Evolutionary conservation across 2,113 vertebrate genomes (phyloP).

Genomic region (Oryzias woworae): DNA sequence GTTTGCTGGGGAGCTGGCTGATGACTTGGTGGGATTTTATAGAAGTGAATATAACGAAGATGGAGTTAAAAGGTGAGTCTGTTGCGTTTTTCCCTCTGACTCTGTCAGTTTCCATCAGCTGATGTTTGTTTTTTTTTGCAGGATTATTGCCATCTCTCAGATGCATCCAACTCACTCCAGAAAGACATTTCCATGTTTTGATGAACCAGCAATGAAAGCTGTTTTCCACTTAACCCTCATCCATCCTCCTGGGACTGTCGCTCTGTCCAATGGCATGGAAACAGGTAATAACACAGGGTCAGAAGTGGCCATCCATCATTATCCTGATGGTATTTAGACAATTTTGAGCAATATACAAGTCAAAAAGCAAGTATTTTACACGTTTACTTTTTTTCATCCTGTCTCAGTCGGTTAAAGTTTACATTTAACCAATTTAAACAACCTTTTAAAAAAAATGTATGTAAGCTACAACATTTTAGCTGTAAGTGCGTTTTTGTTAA

Average conservation of each 20-base stretch:
- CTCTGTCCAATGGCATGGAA: slow-evolving; percentile 85
- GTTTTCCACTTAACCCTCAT: slow-evolving; percentile 81
- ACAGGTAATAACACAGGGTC: slow-evolving; percentile 29
- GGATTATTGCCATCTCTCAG: slow-evolving; percentile 88
- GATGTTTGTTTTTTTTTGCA: slow-evolving; percentile 42
- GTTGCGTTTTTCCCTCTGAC: background rate
- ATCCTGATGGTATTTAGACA: no score
- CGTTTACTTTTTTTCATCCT: no score
- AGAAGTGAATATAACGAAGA: slow-evolving; percentile 84
- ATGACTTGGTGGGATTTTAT: slow-evolving; percentile 89
- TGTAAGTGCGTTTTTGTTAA: no score
- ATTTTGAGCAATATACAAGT: no score
- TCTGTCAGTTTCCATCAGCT: background rate
- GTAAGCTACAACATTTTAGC: no score
- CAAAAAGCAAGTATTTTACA: no score
- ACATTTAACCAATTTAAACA: no score
- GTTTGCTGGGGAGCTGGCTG: slow-evolving; percentile 84
- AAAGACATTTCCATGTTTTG: slow-evolving; percentile 92
- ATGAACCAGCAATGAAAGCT: slow-evolving; percentile 89
- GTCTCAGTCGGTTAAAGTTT: no score
- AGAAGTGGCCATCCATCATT: no score
- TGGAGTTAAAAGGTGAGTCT: slow-evolving; percentile 65
- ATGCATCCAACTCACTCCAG: slow-evolving; percentile 87
- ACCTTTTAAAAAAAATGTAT: no score
- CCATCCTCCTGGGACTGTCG: slow-evolving; percentile 50